These are phyloP conservation scores for Pteria penguin DNA, from an alignment of 2,888 invertebrate species.

Conservation along the genomic window DNA sequence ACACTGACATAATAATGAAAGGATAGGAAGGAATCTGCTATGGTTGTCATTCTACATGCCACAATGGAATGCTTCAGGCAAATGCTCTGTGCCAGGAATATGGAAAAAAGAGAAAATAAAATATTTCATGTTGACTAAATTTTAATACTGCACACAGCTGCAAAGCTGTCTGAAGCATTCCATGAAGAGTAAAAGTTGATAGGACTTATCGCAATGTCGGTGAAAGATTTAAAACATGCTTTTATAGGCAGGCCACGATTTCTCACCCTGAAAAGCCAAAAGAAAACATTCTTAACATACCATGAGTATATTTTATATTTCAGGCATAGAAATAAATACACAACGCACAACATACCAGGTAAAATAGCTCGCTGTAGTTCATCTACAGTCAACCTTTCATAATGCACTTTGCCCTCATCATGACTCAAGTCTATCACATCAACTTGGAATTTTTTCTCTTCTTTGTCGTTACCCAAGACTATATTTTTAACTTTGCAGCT, in stretches of 20 bases:
- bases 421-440: constrained; percentile 69
- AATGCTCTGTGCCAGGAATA: too few species aligned
- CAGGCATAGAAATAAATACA: constrained; percentile 55
- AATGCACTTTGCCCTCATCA: constrained; percentile 48
- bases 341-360: constrained; percentile 20
- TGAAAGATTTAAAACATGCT: constrained; percentile 33
- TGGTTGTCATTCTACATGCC: too few species aligned
- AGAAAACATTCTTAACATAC: constrained; percentile 19
- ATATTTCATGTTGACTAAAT: too few species aligned
- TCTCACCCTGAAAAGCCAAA: constrained; percentile 55
- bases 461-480: constrained; percentile 50
- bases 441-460: constrained; percentile 57
- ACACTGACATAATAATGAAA: too few species aligned
- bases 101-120: too few species aligned
- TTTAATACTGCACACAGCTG: too few species aligned
- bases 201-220: constrained; percentile 33
- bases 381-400: constrained; percentile 10
- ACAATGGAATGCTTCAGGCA: too few species aligned
- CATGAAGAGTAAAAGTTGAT: neutral
- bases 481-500: constrained; percentile 66
- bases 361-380: constrained; percentile 28
- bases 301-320: constrained; percentile 48
- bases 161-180: too few species aligned
- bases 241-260: constrained; percentile 19
- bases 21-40: too few species aligned